Conservation (phyloP, 2,113 vertebrate genomes). For the Panurus biarmicus region DNA sequence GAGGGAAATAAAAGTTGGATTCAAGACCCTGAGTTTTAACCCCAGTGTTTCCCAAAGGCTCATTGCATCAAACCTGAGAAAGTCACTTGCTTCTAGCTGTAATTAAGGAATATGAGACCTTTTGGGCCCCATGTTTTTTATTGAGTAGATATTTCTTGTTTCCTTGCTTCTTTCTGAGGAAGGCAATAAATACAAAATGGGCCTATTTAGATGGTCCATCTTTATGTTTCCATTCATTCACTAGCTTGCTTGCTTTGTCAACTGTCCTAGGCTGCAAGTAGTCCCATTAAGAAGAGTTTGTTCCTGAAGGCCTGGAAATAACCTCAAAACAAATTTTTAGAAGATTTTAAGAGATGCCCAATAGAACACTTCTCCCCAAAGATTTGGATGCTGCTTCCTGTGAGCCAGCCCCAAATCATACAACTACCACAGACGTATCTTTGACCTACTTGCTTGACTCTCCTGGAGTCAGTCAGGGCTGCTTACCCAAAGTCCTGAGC, state of each 20-base stretch:
- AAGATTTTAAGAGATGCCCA: not conserved
- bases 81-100: conserved; percentile 37
- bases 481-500: not conserved
- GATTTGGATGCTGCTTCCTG: not conserved
- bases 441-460: not conserved
- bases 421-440: not conserved
- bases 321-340: not conserved
- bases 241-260: not conserved
- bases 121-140: conserved; percentile 1
- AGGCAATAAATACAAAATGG: not conserved
- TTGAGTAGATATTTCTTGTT: not conserved
- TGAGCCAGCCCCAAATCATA: not conserved
- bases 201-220: not conserved
- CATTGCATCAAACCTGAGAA: conserved; percentile 27
- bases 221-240: not conserved
- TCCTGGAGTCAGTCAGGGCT: not conserved
- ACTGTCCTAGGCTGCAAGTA: not conserved
- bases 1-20: conserved; percentile 31
- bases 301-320: not conserved
- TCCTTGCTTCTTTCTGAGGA: conserved; percentile 6
- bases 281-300: not conserved
- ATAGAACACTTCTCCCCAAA: not conserved
- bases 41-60: not conserved
- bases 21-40: conserved; percentile 34
- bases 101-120: not conserved